These are phyloP conservation scores for Bugula neritina DNA, from an alignment of 2,888 invertebrate genomes.

Conservation along the genomic window DNA sequence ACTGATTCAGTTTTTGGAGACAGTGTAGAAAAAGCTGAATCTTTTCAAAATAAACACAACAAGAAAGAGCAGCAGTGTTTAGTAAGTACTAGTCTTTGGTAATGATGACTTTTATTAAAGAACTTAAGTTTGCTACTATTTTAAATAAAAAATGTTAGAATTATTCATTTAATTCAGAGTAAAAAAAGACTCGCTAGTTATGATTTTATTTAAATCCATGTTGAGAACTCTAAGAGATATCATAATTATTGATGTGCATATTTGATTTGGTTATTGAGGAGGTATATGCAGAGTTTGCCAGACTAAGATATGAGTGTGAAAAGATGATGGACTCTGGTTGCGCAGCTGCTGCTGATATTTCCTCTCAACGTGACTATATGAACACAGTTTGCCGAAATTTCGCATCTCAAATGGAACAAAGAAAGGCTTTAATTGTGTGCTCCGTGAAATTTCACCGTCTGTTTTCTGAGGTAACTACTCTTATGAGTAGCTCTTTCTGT, in stretches of 20 bases:
- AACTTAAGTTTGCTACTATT: too few relatives aligned
- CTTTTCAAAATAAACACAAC: constrained; percentile 68
- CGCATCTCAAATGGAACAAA: constrained; percentile 66
- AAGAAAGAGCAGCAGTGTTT: constrained; percentile 69
- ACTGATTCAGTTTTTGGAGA: constrained; percentile 66
- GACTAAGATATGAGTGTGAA: constrained; percentile 68
- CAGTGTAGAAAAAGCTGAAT: constrained; percentile 64
- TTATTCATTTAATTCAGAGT: too few relatives aligned
- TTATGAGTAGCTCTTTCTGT: background rate
- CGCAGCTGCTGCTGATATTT: constrained; percentile 61
- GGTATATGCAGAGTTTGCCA: constrained; percentile 72
- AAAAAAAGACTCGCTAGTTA: too few relatives aligned
- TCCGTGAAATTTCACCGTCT: constrained; percentile 70
- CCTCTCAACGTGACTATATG: constrained; percentile 73
- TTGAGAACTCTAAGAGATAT: too few relatives aligned
- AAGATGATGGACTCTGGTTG: constrained; percentile 54
- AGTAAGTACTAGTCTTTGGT: constrained; percentile 54
- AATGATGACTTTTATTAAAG: too few relatives aligned
- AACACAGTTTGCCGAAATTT: constrained; percentile 74
- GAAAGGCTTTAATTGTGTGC: constrained; percentile 68
- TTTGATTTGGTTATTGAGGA: background rate
- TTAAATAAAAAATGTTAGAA: too few relatives aligned
- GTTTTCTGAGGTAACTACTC: constrained; percentile 63
- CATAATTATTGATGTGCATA: too few relatives aligned
- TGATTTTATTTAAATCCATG: too few relatives aligned